Percentiles rank a stretch among this genome's conserved stretches.
These are phyloP conservation scores for Ferdinandea cuprea DNA, from an alignment of 2,888 invertebrate genomes.

Conservation along the genomic window DNA sequence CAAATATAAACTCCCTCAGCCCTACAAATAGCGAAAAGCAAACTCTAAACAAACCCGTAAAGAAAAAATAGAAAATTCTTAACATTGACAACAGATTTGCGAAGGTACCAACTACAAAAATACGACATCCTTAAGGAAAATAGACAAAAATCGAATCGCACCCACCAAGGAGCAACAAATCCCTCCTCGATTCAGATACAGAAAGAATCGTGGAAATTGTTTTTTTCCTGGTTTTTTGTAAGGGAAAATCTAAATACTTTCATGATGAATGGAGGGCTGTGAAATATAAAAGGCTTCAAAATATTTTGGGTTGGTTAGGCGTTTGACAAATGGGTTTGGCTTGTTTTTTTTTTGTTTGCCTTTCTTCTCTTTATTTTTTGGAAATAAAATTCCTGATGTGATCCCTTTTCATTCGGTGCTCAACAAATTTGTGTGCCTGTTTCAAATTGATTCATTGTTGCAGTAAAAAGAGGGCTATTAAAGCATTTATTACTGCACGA, in stretches of 20 bases:
- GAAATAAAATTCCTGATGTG: slow-evolving; percentile 33
- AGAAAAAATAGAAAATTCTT: no score
- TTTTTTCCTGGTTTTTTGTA: background rate
- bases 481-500: slow-evolving; percentile 28
- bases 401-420: slow-evolving; percentile 33
- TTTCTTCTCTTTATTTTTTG: background rate
- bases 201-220: background rate
- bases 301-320: slow-evolving; percentile 50
- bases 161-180: no score
- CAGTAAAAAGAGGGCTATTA: slow-evolving; percentile 36
- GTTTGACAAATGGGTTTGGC: slow-evolving; percentile 51
- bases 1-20: no score
- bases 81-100: no score
- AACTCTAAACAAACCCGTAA: no score
- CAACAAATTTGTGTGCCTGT: slow-evolving; percentile 31
- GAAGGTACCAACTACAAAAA: no score
- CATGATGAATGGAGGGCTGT: slow-evolving; percentile 41
- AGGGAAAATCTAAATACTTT: slow-evolving; percentile 25
- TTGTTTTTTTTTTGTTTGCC: slow-evolving; percentile 1
- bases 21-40: no score
- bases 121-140: no score
- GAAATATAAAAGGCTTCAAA: slow-evolving; percentile 36
- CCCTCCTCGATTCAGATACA: no score
- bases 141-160: no score
- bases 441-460: slow-evolving; percentile 51